Evolutionary conservation across 1,140 invertebrate species (phyloP).

Genomic region (Sminthurides bifidus): DNA sequence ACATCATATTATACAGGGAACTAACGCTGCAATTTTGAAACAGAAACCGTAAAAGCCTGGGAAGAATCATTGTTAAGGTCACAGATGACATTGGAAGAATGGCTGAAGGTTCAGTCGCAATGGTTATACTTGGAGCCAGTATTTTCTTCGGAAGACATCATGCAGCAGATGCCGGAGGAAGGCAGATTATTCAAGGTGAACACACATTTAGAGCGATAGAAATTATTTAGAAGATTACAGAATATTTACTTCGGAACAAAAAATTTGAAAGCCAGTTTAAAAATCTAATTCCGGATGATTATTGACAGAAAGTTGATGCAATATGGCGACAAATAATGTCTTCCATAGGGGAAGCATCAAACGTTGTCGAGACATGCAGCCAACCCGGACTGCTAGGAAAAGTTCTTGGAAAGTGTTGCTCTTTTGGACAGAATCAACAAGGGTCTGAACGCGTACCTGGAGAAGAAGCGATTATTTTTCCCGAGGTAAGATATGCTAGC

Average conservation of each 20-base stretch:
- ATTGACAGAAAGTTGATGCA: constrained; percentile 49
- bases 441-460: constrained; percentile 78
- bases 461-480: constrained; percentile 82
- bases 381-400: constrained; percentile 58
- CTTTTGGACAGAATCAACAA: constrained; percentile 70
- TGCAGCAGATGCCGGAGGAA: constrained; percentile 85
- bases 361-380: constrained; percentile 60
- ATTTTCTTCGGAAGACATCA: constrained; percentile 86
- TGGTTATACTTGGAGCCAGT: constrained; percentile 88
- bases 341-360: constrained; percentile 53
- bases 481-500: constrained; percentile 45
- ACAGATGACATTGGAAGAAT: constrained; percentile 70
- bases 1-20: background rate
- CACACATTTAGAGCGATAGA: background rate
- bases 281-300: background rate
- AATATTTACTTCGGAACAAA: background rate
- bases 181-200: constrained; percentile 52
- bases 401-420: constrained; percentile 56
- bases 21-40: constrained; percentile 8
- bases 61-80: constrained; percentile 65
- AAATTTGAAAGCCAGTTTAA: background rate
- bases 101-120: constrained; percentile 67
- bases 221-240: constrained; percentile 1
- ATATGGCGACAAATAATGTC: constrained; percentile 72
- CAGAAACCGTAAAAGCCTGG: constrained; percentile 61